Conservation (phyloP, 1,140 invertebrate genomes). For the Drosophila varians region DNA sequence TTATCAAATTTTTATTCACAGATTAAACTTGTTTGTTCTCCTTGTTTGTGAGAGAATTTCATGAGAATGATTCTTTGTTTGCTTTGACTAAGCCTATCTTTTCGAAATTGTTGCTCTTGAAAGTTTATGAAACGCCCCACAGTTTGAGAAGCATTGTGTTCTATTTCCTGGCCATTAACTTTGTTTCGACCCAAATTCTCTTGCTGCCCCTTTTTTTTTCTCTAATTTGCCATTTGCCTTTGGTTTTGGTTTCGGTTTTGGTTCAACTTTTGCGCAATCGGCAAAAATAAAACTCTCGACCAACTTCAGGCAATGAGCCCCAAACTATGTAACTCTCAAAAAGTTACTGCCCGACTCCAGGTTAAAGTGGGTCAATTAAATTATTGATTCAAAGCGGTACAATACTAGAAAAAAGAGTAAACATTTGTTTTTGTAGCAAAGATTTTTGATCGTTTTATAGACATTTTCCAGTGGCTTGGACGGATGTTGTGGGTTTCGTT, state of each 20-base stretch:
- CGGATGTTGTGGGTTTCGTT: constrained; percentile 38
- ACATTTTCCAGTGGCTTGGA: neutral
- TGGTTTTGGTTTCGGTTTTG: neutral
- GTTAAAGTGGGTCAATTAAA: constrained; percentile 52
- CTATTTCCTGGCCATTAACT: constrained; percentile 31
- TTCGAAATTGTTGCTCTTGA: neutral
- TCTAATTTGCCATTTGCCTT: constrained; percentile 8
- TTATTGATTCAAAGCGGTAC: constrained; percentile 41
- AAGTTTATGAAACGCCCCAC: neutral
- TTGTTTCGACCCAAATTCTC: constrained; percentile 31
- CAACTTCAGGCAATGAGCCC: constrained; percentile 41
- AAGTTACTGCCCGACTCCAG: constrained; percentile 16
- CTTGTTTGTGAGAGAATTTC: neutral
- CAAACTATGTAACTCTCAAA: constrained; percentile 16
- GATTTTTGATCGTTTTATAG: constrained; percentile 28
- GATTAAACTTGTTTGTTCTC: too few relatives aligned
- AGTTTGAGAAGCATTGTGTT: constrained; percentile 42
- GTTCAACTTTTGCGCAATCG: constrained; percentile 24
- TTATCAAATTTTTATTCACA: too few relatives aligned
- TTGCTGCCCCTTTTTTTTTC: constrained; percentile 2
- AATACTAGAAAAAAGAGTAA: neutral
- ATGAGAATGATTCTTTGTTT: too few relatives aligned
- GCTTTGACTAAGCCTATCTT: too few relatives aligned
- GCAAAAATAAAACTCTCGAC: constrained; percentile 23
- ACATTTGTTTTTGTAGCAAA: too few relatives aligned